Evolutionary conservation across 2,797 vertebrate genomes (phyloP).

Genomic region (Brachyrhaphis roseni): DNA sequence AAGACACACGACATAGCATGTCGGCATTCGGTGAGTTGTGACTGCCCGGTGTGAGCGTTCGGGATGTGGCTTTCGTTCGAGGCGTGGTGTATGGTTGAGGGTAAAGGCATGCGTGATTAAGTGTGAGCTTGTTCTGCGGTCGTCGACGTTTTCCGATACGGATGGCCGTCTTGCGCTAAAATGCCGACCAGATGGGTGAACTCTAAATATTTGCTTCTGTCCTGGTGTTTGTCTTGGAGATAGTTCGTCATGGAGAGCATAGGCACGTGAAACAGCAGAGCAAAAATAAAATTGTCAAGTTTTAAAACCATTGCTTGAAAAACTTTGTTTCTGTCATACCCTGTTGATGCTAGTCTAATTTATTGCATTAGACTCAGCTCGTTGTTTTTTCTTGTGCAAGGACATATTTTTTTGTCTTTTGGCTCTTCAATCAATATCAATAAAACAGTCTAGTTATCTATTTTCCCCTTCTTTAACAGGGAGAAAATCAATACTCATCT

Average conservation of each 20-base stretch:
- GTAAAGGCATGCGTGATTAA: neutral
- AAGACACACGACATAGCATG: constrained; percentile 69
- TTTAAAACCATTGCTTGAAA: constrained; percentile 1
- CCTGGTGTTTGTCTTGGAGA: neutral
- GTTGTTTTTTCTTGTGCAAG: constrained; percentile 14
- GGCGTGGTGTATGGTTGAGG: constrained; percentile 6
- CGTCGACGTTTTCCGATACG: constrained; percentile 7
- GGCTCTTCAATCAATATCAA: constrained; percentile 67
- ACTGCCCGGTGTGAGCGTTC: constrained; percentile 31
- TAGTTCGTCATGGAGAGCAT: neutral
- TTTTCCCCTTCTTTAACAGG: constrained; percentile 62
- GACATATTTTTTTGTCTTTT: constrained; percentile 45
- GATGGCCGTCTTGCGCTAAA: constrained; percentile 1
- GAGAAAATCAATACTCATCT: constrained; percentile 76
- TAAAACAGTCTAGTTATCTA: constrained; percentile 73
- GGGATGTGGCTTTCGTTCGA: constrained; percentile 14
- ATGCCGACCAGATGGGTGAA: constrained; percentile 18
- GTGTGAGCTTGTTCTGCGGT: neutral
- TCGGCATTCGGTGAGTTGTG: constrained; percentile 80
- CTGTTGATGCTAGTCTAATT: constrained; percentile 6
- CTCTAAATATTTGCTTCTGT: constrained; percentile 9
- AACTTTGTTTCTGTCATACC: neutral
- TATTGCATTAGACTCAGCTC: constrained; percentile 9
- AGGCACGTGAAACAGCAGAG: neutral
- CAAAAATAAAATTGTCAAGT: neutral